These are phyloP conservation scores for Trichonephila inaurata DNA, from an alignment of 1,140 invertebrate genomes.

Conservation along the genomic window DNA sequence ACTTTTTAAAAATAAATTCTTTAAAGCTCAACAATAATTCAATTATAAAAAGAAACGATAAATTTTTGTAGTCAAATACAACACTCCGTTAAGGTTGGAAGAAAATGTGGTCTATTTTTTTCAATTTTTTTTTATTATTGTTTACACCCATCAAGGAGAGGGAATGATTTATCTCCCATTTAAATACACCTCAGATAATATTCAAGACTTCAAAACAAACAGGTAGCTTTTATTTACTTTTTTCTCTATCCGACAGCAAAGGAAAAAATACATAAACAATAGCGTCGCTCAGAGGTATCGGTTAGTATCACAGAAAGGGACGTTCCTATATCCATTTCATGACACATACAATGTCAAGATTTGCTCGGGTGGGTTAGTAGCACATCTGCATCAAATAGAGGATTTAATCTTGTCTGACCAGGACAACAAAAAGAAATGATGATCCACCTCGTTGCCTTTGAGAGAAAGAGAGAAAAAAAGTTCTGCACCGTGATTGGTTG, in stretches of 20 bases:
- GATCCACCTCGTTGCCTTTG: background rate
- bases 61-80: no score
- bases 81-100: background rate
- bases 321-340: background rate
- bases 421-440: conserved; percentile 11
- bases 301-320: conserved; percentile 25
- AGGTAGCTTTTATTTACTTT: background rate
- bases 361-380: conserved; percentile 21
- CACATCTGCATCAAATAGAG: background rate
- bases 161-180: background rate
- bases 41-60: no score
- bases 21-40: no score
- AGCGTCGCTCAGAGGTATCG: background rate
- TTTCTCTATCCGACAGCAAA: background rate
- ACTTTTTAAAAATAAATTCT: no score
- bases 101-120: background rate
- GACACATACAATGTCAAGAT: conserved; percentile 9
- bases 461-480: conserved; percentile 1
- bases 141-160: background rate
- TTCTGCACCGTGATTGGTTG: background rate
- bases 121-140: background rate
- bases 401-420: conserved; percentile 30
- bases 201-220: background rate
- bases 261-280: background rate
- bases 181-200: background rate